phyloP scores from a whole-genome alignment of 2,113 vertebrate species.

The Thamnophis sirtalis region DNA sequence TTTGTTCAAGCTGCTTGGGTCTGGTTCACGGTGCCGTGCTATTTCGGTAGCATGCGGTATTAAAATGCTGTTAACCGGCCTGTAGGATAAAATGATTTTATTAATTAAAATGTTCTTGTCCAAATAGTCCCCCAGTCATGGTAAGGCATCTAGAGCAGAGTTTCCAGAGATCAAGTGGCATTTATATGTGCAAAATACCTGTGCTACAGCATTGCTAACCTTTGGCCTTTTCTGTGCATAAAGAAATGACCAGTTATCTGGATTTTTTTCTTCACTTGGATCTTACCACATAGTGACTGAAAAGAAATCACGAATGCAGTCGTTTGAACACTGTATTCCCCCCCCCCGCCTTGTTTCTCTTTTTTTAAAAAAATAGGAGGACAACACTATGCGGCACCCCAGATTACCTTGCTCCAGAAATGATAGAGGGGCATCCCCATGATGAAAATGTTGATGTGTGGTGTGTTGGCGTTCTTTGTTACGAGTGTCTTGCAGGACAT shows the following conservation, averaged over 20 bases:
- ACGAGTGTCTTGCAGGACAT: slow-evolving; percentile 21
- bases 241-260: background rate
- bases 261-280: background rate
- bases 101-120: background rate
- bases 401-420: slow-evolving; percentile 33
- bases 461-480: slow-evolving; percentile 32
- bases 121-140: background rate
- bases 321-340: background rate
- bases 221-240: background rate
- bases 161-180: background rate
- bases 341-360: background rate
- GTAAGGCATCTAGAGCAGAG: background rate
- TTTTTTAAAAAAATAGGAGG: background rate
- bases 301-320: background rate
- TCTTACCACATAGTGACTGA: background rate
- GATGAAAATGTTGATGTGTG: slow-evolving; percentile 35
- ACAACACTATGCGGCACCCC: slow-evolving; percentile 24
- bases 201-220: background rate
- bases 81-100: background rate
- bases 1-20: background rate
- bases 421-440: slow-evolving; percentile 21
- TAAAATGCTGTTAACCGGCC: background rate
- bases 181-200: background rate
- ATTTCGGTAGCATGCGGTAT: background rate
- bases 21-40: background rate